Percentiles rank a stretch among this genome's conserved stretches.
These are phyloP conservation scores for Amphipoea oculea DNA, from an alignment of 2,888 invertebrate species.

Conservation along the genomic window DNA sequence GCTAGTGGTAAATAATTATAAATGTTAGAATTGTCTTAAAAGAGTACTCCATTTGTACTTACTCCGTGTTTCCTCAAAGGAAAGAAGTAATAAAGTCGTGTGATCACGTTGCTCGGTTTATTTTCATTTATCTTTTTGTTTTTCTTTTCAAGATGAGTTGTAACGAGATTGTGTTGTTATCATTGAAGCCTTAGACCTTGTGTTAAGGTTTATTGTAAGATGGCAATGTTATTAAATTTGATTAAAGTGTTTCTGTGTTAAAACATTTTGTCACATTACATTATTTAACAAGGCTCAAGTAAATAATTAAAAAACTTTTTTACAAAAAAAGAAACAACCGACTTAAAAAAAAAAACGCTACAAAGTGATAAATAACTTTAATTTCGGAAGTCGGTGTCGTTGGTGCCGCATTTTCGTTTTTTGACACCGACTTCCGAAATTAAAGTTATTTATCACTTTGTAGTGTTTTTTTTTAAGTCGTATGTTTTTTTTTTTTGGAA, in stretches of 20 bases:
- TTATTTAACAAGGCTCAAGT: not conserved
- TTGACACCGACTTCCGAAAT: too few species aligned
- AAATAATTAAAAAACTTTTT: not conserved
- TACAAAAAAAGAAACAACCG: too few species aligned
- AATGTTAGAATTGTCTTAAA: not conserved
- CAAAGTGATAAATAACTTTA: too few species aligned
- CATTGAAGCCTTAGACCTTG: constrained; percentile 18
- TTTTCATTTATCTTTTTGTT: constrained; percentile 62
- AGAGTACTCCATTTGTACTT: constrained; percentile 27
- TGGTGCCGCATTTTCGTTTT: too few species aligned
- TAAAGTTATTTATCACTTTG: too few species aligned
- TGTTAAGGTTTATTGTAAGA: constrained; percentile 17
- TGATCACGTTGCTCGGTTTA: constrained; percentile 48
- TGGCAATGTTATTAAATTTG: not conserved
- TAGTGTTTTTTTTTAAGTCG: too few species aligned
- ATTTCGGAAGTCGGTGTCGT: too few species aligned
- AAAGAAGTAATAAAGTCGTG: constrained; percentile 58
- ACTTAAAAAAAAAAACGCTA: too few species aligned
- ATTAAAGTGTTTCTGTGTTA: constrained; percentile 18
- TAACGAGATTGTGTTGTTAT: constrained; percentile 34
- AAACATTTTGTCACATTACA: constrained; percentile 2
- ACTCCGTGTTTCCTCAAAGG: constrained; percentile 23
- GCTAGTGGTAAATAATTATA: not conserved
- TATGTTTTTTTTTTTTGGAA: too few species aligned
- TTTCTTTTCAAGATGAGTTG: constrained; percentile 44